These are phyloP conservation scores for Aleiodes leptofemur DNA, from an alignment of 2,888 invertebrate genomes.

Conservation along the genomic window DNA sequence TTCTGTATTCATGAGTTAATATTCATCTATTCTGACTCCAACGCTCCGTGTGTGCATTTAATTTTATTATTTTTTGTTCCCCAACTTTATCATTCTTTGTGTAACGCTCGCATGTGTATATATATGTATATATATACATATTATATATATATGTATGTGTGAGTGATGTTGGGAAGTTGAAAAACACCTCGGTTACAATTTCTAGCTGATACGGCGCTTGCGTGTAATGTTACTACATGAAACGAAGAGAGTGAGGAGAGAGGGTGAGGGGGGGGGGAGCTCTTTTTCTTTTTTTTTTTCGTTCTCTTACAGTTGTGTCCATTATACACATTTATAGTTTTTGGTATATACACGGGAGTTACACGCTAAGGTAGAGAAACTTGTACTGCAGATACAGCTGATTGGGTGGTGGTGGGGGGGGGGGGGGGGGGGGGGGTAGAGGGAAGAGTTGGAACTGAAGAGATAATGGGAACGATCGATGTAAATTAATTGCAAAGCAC, in stretches of 20 bases:
- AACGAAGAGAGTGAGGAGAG: background rate
- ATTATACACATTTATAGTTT: slow-evolving; percentile 19
- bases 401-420: background rate
- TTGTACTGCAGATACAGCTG: slow-evolving; percentile 22
- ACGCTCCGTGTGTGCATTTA: background rate
- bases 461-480: slow-evolving; percentile 26
- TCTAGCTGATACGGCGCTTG: slow-evolving; percentile 22
- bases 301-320: slow-evolving; percentile 2
- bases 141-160: no score
- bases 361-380: slow-evolving; percentile 17
- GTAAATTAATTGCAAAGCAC: slow-evolving; percentile 13
- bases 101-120: background rate
- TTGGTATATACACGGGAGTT: slow-evolving; percentile 18
- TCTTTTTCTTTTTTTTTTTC: slow-evolving; percentile 7
- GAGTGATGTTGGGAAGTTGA: slow-evolving; percentile 10
- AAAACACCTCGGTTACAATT: slow-evolving; percentile 29
- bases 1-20: slow-evolving; percentile 36
- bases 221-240: slow-evolving; percentile 29
- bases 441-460: background rate
- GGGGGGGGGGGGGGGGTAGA: background rate
- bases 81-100: slow-evolving; percentile 14
- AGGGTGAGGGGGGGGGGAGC: background rate
- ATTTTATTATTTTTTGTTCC: background rate
- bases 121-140: no score
- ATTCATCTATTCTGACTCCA: slow-evolving; percentile 44